Base-by-base conservation (phyloP, 2,113 vertebrate species). In the Andinoacara biseriatus region DNA sequence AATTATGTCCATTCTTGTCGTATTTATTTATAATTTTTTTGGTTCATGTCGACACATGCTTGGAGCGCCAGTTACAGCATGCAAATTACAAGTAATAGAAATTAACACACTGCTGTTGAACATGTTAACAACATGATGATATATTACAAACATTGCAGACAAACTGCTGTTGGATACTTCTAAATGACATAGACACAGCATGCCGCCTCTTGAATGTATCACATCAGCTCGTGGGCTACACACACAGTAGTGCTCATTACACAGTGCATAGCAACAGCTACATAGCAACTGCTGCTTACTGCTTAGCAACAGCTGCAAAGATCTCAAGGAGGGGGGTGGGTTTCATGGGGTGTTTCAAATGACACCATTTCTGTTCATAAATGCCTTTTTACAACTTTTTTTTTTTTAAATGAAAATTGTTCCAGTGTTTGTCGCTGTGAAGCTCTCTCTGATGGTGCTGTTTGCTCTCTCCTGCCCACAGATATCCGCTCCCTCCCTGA, bases 401-500 rank as follows among this genome's bases (percentile, higher is more conserved):
- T 33, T 54, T 58, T 15, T 14, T 0, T 15, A 74, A 74, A 18
- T 77, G 15, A 85, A 58, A 78, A 78, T 77, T 81, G 35, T 76
- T 82, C 31, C 14, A 56, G 52, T 84, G 77, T 85, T 65, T 67
- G 72, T 81, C 43, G 4, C 38, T 20, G 3, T 56, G n/a, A 74
- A 58, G 35, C 83, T 75, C 26, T 74, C 54, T 80, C 79, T 94
- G 80, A 94, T 69, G 49, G 46, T 57, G 29, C 20, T 26, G n/a
- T 77, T 82, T 83, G 83, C 54, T 89, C 69, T 83, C 78, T 83
- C 65, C 74, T 18, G 3, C 81, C 77, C 65, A 14, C 94, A 99
- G 98, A 99, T 94, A 97, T 99, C 88, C 97, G 98, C 87, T 98
- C 98, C 85, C 94, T 99, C 93, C 98, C 98, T 46, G 98, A 99